Evolutionary conservation across 2,113 vertebrate genomes (phyloP), one percentile per base, ranked within the genome.

Genomic region (Catharus bicknelli): DNA sequence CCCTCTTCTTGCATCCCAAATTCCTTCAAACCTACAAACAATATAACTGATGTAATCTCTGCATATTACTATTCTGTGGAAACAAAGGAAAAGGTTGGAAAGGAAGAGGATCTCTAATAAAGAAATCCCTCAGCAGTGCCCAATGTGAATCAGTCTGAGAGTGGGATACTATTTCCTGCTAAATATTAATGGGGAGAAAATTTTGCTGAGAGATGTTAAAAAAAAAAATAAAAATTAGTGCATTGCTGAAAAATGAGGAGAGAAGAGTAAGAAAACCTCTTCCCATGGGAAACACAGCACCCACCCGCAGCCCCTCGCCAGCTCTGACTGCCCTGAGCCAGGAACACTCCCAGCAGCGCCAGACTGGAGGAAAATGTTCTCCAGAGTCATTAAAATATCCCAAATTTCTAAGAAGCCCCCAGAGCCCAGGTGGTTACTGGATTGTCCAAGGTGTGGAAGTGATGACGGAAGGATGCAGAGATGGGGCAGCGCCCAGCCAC

Each of bases 41-140:
- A 32, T 16, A 32, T 43, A 82, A 36, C 11, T 8, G 51, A 80
- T 22, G 27, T 5, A 5, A 51, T 38, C 19, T 29, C 36, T 14
- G 66, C 69, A 34, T 5, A 42, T 1, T 3, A 0, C 16, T 67
- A 42, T 54, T 64, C 36, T 1, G 0, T 0, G 1, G 50, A 59
- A 81, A 93, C 15, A 29, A 45, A 77, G 26, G 6, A 64, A 73
- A 73, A 55, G 34, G 43, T 30, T 58, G 29, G 42, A 43, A 66
- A 79, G 50, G 84, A 67, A 80, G 32, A 29, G 19, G 45, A 40
- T 57, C 43, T 62, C 87, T 30, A 13, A 58, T 76, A 32, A 1
- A 10, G 45, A 64, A 48, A 89, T 23, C 42, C 13, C 57, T n/a
- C 1, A 0, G 45, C 69, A 48, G 43, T 32, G 76, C 73, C 87